Evolutionary conservation across 2,888 invertebrate genomes (phyloP).

Genomic region (Stegana nigrithorax): DNA sequence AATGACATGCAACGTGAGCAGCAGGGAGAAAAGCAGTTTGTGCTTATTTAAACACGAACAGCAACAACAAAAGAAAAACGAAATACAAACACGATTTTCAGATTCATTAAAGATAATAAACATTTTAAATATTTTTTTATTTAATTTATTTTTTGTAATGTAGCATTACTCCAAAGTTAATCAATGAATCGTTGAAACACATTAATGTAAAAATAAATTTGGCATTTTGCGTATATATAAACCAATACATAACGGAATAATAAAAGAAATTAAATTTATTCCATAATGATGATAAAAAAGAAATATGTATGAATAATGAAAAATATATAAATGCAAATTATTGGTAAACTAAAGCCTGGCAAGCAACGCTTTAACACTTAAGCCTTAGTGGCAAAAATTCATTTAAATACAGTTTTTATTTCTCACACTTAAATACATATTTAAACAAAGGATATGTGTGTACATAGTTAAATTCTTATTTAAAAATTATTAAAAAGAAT

Average conservation of each 20-base stretch:
- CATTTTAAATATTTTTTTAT: no score
- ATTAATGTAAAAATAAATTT: no score
- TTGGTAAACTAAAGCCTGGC: neutral
- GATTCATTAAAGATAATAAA: conserved; percentile 5
- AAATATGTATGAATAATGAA: neutral
- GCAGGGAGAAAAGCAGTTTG: neutral
- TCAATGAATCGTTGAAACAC: no score
- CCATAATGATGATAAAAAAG: neutral
- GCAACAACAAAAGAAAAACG: neutral
- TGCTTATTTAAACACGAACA: neutral
- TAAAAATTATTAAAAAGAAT: conserved; percentile 46
- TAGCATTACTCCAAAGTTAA: no score
- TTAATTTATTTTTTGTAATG: no score
- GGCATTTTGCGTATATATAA: neutral
- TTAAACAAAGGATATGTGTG: neutral
- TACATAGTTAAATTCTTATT: neutral
- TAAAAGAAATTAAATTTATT: no score
- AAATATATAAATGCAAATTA: neutral
- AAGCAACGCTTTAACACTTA: neutral
- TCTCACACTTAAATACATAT: neutral
- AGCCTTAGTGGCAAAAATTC: no score
- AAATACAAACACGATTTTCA: conserved; percentile 10
- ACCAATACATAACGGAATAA: neutral
- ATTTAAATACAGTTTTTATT: neutral
- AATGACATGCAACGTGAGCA: neutral